phyloP scores from a whole-genome alignment of 1,140 invertebrate species.

The Drepana arcuata region DNA sequence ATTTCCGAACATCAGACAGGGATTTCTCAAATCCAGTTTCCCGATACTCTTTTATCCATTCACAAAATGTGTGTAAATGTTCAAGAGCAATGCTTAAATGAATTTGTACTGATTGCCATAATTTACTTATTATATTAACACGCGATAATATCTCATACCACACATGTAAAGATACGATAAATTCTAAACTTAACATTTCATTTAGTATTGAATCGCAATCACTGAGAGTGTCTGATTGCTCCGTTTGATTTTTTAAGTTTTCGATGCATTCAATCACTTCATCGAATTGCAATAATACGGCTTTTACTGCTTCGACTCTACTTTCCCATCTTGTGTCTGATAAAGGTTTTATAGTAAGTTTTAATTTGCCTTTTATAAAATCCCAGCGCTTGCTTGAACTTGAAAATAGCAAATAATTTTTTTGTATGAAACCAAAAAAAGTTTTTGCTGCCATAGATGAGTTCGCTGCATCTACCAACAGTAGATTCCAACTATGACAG shows the following conservation, averaged over 20 bases:
- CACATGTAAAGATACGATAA: constrained; percentile 24
- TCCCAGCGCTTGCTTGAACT: constrained; percentile 13
- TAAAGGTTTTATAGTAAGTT: constrained; percentile 11
- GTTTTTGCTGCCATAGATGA: constrained; percentile 9
- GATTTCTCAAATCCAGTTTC: constrained; percentile 9
- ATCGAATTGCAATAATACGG: constrained; percentile 23
- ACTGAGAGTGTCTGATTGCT: constrained; percentile 23
- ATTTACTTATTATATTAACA: constrained; percentile 27
- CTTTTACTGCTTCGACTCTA: constrained; percentile 6
- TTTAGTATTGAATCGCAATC: constrained; percentile 21
- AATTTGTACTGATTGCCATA: constrained; percentile 23
- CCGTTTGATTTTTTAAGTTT: constrained; percentile 23
- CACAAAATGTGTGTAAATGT: constrained; percentile 19
- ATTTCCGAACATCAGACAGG: constrained; percentile 4
- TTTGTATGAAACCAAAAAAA: constrained; percentile 20
- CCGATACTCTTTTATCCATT: constrained; percentile 7
- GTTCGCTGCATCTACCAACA: constrained; percentile 16
- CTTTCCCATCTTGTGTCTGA: constrained; percentile 12
- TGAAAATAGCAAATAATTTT: constrained; percentile 11
- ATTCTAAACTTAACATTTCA: constrained; percentile 30
- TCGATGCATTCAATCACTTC: constrained; percentile 23
- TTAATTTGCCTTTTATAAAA: constrained; percentile 7
- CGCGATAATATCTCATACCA: constrained; percentile 23
- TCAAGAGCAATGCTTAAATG: constrained; percentile 18
- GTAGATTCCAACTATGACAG: constrained; percentile 21